Evolutionary conservation across 1,140 invertebrate genomes (phyloP), one percentile per base, ranked within the genome.

Genomic region (Hypothenemus hampei): DNA sequence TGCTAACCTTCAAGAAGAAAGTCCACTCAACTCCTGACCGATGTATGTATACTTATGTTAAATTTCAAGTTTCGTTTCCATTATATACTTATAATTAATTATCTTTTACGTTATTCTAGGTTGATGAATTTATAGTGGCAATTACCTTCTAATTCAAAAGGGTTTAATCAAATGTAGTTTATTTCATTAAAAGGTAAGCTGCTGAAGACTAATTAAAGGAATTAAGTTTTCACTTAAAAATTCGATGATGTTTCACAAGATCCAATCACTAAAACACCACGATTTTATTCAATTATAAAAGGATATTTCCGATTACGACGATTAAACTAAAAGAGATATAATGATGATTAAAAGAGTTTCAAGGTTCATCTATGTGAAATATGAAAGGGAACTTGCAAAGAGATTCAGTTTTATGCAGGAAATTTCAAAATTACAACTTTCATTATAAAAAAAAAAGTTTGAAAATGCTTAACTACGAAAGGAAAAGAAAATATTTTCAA

Each of bases 161-260:
- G 45, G 26, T 29, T 47, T 47, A 47, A 47, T 47, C 45, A 47
- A 47, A 47, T 47, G 45, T 47, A 33, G 21, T 29, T 47, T 47
- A 47, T 47, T 47, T 35, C 31, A 47, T 47, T 47, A 47, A 29
- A 4, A 20, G 22, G 45, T 7, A 47, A 47, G 6, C 35, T 47
- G 13, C 35, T 33, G 35, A 47, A 47, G 45, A 47, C 26, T 47
- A 47, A 47, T 47, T 47, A 47, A 29, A 20, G 16, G 45, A 8
- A 31, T 13, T 31, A 8, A 13, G 26, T 8, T 31, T 13, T 31
- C 10, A 8, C 10, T 31, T 13, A 13, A 31, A 3, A 31, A 31
- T 8, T 8, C 8, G 10, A 13, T 11, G 13, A 31, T 13, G 26
- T 11, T 13, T 31, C 26, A 31, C 26, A 11, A 11, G 1, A 31